Evolutionary conservation across 2,888 invertebrate species (phyloP).

Genomic region (Tortricodes alternella): DNA sequence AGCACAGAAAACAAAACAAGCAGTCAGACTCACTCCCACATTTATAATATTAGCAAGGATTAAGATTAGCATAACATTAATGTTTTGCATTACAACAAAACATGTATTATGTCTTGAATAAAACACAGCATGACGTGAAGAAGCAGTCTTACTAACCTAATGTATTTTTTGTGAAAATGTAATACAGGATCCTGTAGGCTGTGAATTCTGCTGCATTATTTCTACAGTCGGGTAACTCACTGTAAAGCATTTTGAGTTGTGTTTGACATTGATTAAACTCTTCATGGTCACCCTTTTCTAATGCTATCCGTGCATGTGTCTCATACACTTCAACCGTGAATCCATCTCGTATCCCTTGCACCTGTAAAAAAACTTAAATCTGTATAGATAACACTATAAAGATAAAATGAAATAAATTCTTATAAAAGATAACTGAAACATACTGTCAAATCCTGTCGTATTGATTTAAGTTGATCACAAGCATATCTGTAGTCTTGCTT

Average conservation of each 20-base stretch:
- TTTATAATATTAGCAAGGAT: too few relatives aligned
- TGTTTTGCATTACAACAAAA: too few relatives aligned
- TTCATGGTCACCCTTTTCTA: constrained; percentile 99
- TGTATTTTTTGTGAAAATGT: constrained; percentile 98
- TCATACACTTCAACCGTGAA: constrained; percentile 99
- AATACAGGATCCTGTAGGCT: constrained; percentile 98
- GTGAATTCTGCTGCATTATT: constrained; percentile 95
- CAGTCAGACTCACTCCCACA: too few relatives aligned
- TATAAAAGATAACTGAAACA: constrained; percentile 47
- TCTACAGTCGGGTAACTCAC: constrained; percentile 86
- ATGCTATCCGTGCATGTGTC: constrained; percentile 98
- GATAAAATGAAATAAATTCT: not conserved
- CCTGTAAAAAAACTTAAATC: constrained; percentile 76
- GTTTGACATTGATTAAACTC: constrained; percentile 99
- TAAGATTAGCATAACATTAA: too few relatives aligned
- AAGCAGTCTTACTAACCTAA: constrained; percentile 85
- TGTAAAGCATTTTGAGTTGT: constrained; percentile 97
- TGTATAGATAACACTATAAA: not conserved
- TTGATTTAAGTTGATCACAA: constrained; percentile 99
- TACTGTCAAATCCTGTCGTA: constrained; percentile 99
- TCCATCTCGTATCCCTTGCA: constrained; percentile 96
- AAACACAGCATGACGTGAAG: too few relatives aligned
- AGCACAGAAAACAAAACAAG: too few relatives aligned
- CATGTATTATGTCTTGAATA: too few relatives aligned
- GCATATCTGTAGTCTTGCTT: constrained; percentile 97